Evolutionary conservation across 35 echinoderm and acorn worm species (phyloP).

Genomic region (Apostichopus japonicus): DNA sequence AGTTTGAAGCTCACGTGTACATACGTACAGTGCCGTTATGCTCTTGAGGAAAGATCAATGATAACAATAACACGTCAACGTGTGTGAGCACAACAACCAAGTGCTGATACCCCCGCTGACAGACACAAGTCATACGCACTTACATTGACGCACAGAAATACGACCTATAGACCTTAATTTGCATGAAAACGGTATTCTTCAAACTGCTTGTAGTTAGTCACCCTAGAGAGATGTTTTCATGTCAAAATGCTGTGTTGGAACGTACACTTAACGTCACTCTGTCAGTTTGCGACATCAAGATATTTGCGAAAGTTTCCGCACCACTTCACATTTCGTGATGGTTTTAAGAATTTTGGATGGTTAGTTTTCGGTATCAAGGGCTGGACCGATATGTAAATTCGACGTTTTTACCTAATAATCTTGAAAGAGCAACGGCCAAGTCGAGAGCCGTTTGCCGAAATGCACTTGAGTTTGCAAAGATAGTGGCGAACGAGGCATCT

Average conservation of each 20-base stretch:
- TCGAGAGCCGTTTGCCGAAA: constrained; percentile 49
- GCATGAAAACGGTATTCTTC: constrained; percentile 26
- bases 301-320: constrained; percentile 35
- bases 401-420: constrained; percentile 35
- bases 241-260: constrained; percentile 33
- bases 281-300: constrained; percentile 24
- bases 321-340: constrained; percentile 55
- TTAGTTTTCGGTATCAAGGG: constrained; percentile 47
- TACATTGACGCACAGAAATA: constrained; percentile 4
- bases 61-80: neutral
- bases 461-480: constrained; percentile 36
- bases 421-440: constrained; percentile 50
- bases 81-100: neutral
- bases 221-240: constrained; percentile 35
- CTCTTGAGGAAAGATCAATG: neutral
- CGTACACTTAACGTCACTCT: constrained; percentile 40
- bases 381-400: constrained; percentile 51
- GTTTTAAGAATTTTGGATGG: constrained; percentile 54
- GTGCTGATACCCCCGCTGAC: neutral
- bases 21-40: neutral
- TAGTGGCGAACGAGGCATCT: constrained; percentile 38
- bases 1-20: too few species aligned
- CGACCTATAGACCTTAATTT: constrained; percentile 38
- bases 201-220: neutral
- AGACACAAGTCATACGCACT: neutral